Evolutionary conservation across 2,888 invertebrate species (phyloP).

Genomic region (Pachycephus smyrnensis): DNA sequence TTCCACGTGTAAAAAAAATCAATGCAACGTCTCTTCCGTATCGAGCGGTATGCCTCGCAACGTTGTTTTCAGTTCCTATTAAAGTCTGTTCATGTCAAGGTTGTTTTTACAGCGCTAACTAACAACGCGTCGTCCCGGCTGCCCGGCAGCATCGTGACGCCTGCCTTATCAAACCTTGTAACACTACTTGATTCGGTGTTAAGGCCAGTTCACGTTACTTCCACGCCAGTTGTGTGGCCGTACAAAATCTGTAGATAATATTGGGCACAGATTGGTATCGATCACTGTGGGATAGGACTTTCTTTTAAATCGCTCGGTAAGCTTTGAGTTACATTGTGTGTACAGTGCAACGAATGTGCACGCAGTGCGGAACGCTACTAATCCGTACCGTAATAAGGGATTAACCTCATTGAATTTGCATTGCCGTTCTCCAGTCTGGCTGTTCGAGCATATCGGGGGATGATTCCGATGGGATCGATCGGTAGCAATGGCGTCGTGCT

Average conservation of each 20-base stretch:
- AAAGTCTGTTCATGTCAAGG: constrained; percentile 39
- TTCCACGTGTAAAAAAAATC: not conserved
- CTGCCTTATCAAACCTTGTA: not conserved
- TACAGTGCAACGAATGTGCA: not conserved
- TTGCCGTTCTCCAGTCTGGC: not conserved
- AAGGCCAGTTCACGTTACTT: not conserved
- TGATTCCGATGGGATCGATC: not conserved
- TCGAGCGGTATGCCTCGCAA: constrained; percentile 16
- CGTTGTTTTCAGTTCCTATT: constrained; percentile 44
- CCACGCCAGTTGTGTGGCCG: not conserved
- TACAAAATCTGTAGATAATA: not conserved
- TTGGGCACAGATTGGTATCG: not conserved
- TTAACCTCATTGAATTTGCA: not conserved
- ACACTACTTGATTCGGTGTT: constrained; percentile 25
- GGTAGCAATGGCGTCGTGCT: not conserved
- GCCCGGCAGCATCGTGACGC: not conserved
- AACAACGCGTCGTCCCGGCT: not conserved
- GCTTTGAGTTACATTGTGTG: not conserved
- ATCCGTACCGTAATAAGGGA: not conserved
- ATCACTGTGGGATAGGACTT: not conserved
- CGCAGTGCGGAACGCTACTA: not conserved
- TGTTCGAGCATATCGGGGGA: not conserved
- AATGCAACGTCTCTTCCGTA: not conserved
- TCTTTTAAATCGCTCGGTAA: not conserved
- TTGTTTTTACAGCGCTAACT: constrained; percentile 27